These are phyloP conservation scores for Chloebia gouldiae DNA, from an alignment of 2,113 vertebrate genomes.

Conservation along the genomic window DNA sequence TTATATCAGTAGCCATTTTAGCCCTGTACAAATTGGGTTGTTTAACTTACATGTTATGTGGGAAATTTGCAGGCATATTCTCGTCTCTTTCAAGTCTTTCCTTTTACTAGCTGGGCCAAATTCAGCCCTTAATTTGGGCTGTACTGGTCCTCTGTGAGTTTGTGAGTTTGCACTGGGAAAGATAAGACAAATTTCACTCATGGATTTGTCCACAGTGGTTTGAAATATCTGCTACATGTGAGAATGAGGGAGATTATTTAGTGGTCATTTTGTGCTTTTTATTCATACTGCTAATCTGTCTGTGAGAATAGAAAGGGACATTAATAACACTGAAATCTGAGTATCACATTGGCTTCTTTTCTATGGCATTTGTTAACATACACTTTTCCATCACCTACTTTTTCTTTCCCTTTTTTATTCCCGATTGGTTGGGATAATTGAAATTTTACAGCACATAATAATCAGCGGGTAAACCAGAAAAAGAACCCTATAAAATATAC, in stretches of 20 bases:
- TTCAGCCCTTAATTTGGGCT: background rate
- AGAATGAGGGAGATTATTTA: background rate
- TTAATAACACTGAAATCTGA: background rate
- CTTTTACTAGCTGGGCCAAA: background rate
- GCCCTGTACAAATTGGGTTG: background rate
- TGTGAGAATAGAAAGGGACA: background rate
- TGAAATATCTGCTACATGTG: background rate
- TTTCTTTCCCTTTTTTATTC: constrained; percentile 24
- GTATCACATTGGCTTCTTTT: background rate
- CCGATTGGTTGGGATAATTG: constrained; percentile 20
- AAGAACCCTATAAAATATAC: constrained; percentile 25
- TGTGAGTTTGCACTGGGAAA: background rate
- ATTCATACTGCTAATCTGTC: background rate
- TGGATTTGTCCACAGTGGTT: background rate
- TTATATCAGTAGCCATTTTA: background rate
- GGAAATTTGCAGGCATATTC: background rate
- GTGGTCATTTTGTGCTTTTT: background rate
- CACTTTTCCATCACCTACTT: background rate
- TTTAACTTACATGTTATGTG: background rate
- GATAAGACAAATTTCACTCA: background rate
- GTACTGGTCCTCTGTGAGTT: background rate
- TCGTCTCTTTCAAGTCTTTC: background rate
- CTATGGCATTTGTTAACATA: background rate
- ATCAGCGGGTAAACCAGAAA: background rate
- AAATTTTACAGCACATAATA: constrained; percentile 40